Conservation (phyloP, 1,140 invertebrate genomes). For the Ridgeia piscesae region DNA sequence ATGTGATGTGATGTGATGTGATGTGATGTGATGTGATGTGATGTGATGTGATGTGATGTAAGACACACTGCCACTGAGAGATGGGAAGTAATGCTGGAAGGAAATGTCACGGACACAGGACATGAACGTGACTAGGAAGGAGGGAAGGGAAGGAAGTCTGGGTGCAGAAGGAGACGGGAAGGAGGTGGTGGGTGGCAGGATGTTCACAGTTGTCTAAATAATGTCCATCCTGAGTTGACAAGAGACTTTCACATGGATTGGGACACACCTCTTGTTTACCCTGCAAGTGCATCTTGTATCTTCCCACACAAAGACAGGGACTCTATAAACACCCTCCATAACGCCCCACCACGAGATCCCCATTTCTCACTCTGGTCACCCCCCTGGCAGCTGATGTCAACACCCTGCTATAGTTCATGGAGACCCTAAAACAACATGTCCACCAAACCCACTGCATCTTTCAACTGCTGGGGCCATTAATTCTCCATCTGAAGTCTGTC, state of each 20-base stretch:
- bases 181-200: background rate
- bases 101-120: background rate
- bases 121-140: background rate
- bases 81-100: background rate
- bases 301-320: background rate
- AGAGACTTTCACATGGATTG: background rate
- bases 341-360: background rate
- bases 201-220: background rate
- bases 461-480: background rate
- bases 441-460: background rate
- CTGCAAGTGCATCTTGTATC: background rate
- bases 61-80: background rate
- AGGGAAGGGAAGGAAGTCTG: background rate
- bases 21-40: too few relatives aligned
- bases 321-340: background rate
- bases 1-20: too few relatives aligned
- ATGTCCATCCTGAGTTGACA: background rate
- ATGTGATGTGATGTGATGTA: background rate
- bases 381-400: background rate
- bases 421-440: background rate
- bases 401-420: background rate
- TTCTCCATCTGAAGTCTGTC: background rate
- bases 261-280: background rate
- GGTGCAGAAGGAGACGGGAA: background rate
- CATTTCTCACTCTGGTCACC: background rate